Percentiles rank a stretch among this genome's conserved stretches.
Evolutionary conservation across 1,140 invertebrate species (phyloP).

Genomic region (Camponotus pennsylvanicus): DNA sequence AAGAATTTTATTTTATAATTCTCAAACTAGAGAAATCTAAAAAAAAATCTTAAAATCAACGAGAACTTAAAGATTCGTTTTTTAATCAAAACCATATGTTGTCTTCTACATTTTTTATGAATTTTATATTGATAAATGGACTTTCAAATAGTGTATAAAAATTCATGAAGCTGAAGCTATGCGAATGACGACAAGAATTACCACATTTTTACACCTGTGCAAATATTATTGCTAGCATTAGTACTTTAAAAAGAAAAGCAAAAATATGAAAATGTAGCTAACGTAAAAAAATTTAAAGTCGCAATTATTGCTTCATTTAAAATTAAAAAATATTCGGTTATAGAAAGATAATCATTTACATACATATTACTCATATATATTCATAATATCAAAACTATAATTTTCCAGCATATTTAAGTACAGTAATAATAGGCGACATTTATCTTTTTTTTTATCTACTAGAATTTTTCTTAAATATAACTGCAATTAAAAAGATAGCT

Average conservation of each 20-base stretch:
- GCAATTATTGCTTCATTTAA: neutral
- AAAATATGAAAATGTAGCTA: neutral
- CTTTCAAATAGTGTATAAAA: neutral
- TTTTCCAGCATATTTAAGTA: neutral
- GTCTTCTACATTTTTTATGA: neutral
- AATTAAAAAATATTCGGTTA: neutral
- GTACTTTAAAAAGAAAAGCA: neutral
- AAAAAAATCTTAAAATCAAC: neutral
- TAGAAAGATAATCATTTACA: neutral
- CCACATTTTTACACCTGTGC: neutral
- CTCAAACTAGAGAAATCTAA: neutral
- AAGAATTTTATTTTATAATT: neutral
- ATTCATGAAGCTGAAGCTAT: neutral
- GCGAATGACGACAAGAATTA: neutral
- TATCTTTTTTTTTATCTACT: neutral
- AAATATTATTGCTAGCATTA: neutral
- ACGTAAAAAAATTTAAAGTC: conserved; percentile 10
- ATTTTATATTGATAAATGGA: neutral
- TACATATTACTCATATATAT: neutral
- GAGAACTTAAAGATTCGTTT: neutral
- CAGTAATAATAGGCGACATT: neutral
- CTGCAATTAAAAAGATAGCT: conserved; percentile 9
- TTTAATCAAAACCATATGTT: neutral
- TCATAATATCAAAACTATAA: neutral
- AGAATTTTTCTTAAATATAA: neutral